A percentile compares a stretch with the other conserved stretches of the same genome.
Evolutionary conservation across 2,113 vertebrate genomes (phyloP).

Genomic region (Mesembrinibis cayennensis): DNA sequence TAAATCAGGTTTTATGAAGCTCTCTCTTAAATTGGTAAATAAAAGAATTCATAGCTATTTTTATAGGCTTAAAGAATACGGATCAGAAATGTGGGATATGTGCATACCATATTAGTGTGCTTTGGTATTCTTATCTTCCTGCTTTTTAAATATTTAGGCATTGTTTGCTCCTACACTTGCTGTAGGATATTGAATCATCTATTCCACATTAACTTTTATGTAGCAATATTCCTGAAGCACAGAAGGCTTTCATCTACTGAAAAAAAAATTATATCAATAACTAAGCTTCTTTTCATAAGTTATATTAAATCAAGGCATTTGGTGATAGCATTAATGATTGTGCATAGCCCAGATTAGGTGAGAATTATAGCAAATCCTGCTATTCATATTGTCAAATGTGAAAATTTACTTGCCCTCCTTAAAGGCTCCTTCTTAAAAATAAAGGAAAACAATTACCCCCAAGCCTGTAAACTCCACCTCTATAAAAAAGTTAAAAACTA

Average conservation of each 20-base stretch:
- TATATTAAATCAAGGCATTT: conserved; percentile 13
- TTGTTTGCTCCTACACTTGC: conserved; percentile 19
- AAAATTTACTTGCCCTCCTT: not conserved
- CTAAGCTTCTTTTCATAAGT: conserved; percentile 48
- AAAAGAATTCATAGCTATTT: not conserved
- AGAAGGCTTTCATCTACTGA: not conserved
- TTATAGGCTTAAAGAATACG: not conserved
- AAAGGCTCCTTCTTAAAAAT: not conserved
- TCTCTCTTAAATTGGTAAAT: not conserved
- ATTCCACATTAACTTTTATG: not conserved
- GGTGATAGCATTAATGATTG: conserved; percentile 30
- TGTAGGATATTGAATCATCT: conserved; percentile 29
- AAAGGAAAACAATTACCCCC: accelerated
- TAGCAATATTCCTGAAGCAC: conserved; percentile 11
- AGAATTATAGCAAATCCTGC: conserved; percentile 5
- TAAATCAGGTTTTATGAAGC: not conserved
- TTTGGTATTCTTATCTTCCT: not conserved
- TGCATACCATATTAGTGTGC: not conserved
- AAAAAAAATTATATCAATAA: not conserved
- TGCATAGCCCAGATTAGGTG: conserved; percentile 17
- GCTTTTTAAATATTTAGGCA: conserved; percentile 24
- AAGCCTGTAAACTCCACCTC: not conserved
- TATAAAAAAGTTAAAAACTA: not conserved
- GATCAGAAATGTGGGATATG: not conserved
- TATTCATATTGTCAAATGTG: not conserved